These are phyloP conservation scores for Cheilosia variabilis DNA, from an alignment of 2,888 invertebrate genomes.

Conservation along the genomic window DNA sequence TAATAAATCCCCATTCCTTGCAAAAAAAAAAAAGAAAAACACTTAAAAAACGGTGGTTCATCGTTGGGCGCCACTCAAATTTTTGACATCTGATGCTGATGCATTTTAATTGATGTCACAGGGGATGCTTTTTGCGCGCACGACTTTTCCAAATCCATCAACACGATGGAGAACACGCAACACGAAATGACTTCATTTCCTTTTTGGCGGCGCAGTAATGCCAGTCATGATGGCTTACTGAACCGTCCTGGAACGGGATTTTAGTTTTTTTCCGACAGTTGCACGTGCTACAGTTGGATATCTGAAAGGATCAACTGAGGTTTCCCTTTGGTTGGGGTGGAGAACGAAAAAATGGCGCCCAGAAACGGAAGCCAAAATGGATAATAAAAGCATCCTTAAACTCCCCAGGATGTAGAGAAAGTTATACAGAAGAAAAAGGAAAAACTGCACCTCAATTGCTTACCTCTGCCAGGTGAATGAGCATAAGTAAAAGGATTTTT, in stretches of 20 bases:
- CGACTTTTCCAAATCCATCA: constrained; percentile 24
- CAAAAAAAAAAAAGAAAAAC: constrained; percentile 5
- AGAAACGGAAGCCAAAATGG: constrained; percentile 34
- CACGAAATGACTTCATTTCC: constrained; percentile 16
- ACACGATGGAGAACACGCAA: background rate
- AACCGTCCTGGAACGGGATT: background rate
- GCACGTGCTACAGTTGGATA: constrained; percentile 9
- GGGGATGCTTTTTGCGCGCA: background rate
- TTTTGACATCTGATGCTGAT: constrained; percentile 23
- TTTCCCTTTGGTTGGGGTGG: background rate
- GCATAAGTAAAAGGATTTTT: constrained; percentile 57
- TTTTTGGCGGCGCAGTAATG: background rate
- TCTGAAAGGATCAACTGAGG: constrained; percentile 32
- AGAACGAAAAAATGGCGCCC: constrained; percentile 33
- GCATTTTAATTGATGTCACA: constrained; percentile 20
- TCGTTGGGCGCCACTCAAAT: constrained; percentile 49
- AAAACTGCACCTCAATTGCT: constrained; percentile 21
- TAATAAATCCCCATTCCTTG: constrained; percentile 39
- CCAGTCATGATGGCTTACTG: constrained; percentile 26
- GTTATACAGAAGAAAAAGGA: constrained; percentile 11
- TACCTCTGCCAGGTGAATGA: constrained; percentile 42
- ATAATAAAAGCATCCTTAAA: constrained; percentile 22
- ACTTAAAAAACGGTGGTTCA: background rate
- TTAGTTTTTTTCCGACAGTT: constrained; percentile 5
- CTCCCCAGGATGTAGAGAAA: constrained; percentile 24